Conservation (phyloP, 2,888 invertebrate genomes). For the Eilema griseolum region DNA sequence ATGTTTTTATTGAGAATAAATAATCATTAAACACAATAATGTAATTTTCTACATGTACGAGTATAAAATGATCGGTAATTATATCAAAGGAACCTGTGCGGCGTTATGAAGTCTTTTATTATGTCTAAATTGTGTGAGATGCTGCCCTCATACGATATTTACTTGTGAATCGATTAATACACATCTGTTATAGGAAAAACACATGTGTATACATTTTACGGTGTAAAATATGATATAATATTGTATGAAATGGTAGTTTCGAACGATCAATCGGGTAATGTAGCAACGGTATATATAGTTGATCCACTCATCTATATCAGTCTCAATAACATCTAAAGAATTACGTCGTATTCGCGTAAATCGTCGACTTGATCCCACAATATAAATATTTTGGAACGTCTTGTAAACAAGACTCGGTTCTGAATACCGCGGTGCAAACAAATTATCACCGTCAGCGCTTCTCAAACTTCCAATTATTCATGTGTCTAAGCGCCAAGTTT, state of each 20-base stretch:
- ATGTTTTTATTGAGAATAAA: too few species aligned
- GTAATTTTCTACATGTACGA: too few species aligned
- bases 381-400: slow-evolving; percentile 75
- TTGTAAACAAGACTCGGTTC: slow-evolving; percentile 61
- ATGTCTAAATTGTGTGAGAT: neutral
- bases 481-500: slow-evolving; percentile 57
- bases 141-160: too few species aligned
- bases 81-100: neutral
- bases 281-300: neutral
- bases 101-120: too few species aligned
- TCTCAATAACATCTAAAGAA: slow-evolving; percentile 65
- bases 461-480: slow-evolving; percentile 69
- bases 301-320: slow-evolving; percentile 16
- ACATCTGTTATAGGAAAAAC: neutral
- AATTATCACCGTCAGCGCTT: slow-evolving; percentile 70
- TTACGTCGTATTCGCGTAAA: slow-evolving; percentile 60
- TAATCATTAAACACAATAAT: too few species aligned
- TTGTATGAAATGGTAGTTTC: neutral
- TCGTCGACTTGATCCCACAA: slow-evolving; percentile 66
- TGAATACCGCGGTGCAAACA: slow-evolving; percentile 68
- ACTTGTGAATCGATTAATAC: neutral
- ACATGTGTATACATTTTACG: neutral
- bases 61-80: neutral
- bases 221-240: neutral
- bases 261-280: neutral